Evolutionary conservation across 2,888 invertebrate species (phyloP), one percentile per base, ranked within the genome.

Genomic region (Desoria tigrina): DNA sequence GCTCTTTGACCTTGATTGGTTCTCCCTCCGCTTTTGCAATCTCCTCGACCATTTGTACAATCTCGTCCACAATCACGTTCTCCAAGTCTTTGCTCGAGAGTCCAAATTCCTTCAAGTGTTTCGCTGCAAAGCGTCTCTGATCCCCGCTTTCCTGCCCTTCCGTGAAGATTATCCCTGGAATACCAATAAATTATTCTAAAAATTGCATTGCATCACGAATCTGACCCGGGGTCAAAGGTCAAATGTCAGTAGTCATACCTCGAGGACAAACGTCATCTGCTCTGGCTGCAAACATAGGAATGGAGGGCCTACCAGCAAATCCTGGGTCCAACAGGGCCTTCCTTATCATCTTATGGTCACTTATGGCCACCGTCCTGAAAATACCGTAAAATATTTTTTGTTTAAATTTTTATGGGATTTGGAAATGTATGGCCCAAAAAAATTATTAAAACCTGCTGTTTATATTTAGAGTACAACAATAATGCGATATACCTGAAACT

Each of bases 51-150:
- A 63, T 27, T 7, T 68, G 56, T 2, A 59, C 1, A n/a, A 68
- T 55, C 60, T 71, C 71, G 1, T 51, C 65, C 26, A 61, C 59
- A n/a, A 71, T 61, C 18, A 66, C 42, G 16, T 60, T 42, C 51
- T 73, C 73, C 28, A 69, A 53, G 6, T 65, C 59, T 2, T 65
- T 65, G 21, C 64, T 68, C 21, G 66, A 68, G 49, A 65, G 70
- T 9, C 75, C 75, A 24, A 74, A 59, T n/a, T 73, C 70, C 39
- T 73, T 75, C 2, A 75, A 55, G 11, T 69, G 66, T 1, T 57
- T 61, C 21, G 72, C 42, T 7, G 74, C 61, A 26, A 74, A 72
- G 1, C 68, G 61, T 24, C 75, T 42, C 54, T 75, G 75, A 21
- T 74, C 74, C 1, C 16, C 16, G 69, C 71, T 69, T 49, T 74